Evolutionary conservation across 2,888 invertebrate species (phyloP).

Genomic region (Yponomeuta evonymella): DNA sequence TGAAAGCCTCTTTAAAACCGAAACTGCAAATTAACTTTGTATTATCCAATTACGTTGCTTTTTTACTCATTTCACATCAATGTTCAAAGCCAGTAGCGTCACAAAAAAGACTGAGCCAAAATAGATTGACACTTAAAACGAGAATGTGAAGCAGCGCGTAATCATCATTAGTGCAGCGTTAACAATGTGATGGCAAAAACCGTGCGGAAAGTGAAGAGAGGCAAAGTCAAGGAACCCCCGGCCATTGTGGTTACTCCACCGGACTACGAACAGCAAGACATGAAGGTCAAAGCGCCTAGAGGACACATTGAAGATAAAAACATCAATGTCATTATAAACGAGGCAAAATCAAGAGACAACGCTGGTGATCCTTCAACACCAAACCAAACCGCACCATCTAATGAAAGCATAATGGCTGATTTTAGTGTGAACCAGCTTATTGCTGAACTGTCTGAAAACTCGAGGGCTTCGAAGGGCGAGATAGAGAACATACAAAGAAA

Average conservation of each 20-base stretch:
- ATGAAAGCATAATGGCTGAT: conserved; percentile 43
- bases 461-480: conserved; percentile 61
- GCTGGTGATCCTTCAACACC: conserved; percentile 25
- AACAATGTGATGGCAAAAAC: conserved; percentile 82
- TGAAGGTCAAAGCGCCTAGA: conserved; percentile 54
- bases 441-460: conserved; percentile 63
- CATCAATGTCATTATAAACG: conserved; percentile 21
- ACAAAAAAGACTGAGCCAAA: conserved; percentile 5
- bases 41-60: background rate
- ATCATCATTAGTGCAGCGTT: conserved; percentile 45
- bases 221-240: conserved; percentile 66
- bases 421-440: conserved; percentile 65
- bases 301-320: conserved; percentile 16
- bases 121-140: background rate
- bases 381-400: conserved; percentile 20
- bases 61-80: background rate
- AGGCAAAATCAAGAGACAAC: conserved; percentile 7
- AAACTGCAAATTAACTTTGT: background rate
- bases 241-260: conserved; percentile 58
- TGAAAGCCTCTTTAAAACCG: background rate
- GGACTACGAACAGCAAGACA: conserved; percentile 34
- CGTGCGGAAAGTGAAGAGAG: conserved; percentile 83
- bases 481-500: conserved; percentile 65
- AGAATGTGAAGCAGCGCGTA: conserved; percentile 27
- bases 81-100: background rate